Evolutionary conservation across 2,113 vertebrate genomes (phyloP), one percentile per base, ranked within the genome.

Genomic region (Sebastes schlegelii): DNA sequence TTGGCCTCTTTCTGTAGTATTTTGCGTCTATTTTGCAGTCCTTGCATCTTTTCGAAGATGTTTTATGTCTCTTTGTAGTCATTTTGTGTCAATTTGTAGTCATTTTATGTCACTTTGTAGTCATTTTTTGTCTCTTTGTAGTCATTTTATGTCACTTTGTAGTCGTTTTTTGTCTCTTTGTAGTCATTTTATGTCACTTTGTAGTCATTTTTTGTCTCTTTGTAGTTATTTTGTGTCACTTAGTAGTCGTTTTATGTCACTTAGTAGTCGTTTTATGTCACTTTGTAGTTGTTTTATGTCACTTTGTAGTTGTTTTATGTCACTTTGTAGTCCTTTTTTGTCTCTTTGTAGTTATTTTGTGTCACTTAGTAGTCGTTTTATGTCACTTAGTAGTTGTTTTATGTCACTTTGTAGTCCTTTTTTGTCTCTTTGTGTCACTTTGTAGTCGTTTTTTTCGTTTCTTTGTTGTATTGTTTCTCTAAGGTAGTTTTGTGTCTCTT

Each of bases 221-320:
- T 5, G n/a, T 21, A 46, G 10, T 48, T 0, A 0, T 45, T 65
- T 23, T 11, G 2, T 21, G 17, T 45, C 17, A 46, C 4, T 43
- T 3, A 5, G 5, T 8, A 4, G n/a, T 48, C 1, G 0, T 13
- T 48, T 66, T 13, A 1, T 23, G 23, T 34, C 1, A 54, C 3
- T n/a, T 5, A 43, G 0, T 2, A 17, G 8, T 40, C 1, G 0
- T 14, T 49, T 10, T 49, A 19, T 9, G 4, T 34, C 1, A 55
- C 3, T n/a, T 4, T 54, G 0, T 1, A 17, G 8, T 40, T 1
- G n/a, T n/a, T n/a, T n/a, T n/a, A n/a, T n/a, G n/a, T n/a, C 26
- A 26, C 26, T 23, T 57, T 5, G n/a, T 23, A 48, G 10, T 48
- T 0, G 1, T 45, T 65, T 23, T 12, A 1, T 21, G 17, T 45